phyloP scores from a whole-genome alignment of 1,140 invertebrate species.

The Pemphigus obesinymphae region DNA sequence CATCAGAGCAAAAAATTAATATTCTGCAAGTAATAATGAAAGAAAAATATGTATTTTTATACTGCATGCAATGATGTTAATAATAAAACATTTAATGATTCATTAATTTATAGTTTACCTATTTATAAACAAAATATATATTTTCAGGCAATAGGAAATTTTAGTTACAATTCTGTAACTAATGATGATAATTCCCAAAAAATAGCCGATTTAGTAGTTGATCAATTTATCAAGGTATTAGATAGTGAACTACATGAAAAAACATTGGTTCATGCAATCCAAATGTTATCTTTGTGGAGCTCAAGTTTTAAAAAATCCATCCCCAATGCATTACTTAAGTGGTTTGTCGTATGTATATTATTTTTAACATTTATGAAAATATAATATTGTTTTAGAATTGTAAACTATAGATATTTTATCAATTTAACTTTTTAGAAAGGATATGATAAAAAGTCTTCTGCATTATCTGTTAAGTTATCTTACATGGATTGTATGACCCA shows the following conservation, averaged over 20 bases:
- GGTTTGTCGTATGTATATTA: constrained; percentile 61
- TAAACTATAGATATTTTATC: not conserved
- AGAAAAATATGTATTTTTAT: not conserved
- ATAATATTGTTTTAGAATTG: not conserved
- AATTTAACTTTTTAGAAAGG: not conserved
- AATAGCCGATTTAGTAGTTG: constrained; percentile 60
- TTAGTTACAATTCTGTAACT: constrained; percentile 68
- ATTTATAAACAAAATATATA: constrained; percentile 24
- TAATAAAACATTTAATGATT: constrained; percentile 38
- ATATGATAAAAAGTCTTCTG: constrained; percentile 35
- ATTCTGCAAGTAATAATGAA: constrained; percentile 65
- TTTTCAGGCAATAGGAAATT: constrained; percentile 69
- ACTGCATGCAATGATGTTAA: too few species aligned
- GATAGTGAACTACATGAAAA: constrained; percentile 88
- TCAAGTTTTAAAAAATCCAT: constrained; percentile 62
- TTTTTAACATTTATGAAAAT: not conserved
- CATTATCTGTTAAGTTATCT: constrained; percentile 62
- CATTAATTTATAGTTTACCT: constrained; percentile 7
- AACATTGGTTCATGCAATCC: constrained; percentile 73
- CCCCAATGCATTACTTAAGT: constrained; percentile 66
- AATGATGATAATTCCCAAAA: constrained; percentile 55
- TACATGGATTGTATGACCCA: constrained; percentile 69
- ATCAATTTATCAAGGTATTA: constrained; percentile 72
- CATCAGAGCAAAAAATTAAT: constrained; percentile 80
- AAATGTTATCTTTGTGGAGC: constrained; percentile 77